These are phyloP conservation scores for Eulacestoma nigropectus DNA, from an alignment of 2,113 vertebrate genomes.

Conservation along the genomic window DNA sequence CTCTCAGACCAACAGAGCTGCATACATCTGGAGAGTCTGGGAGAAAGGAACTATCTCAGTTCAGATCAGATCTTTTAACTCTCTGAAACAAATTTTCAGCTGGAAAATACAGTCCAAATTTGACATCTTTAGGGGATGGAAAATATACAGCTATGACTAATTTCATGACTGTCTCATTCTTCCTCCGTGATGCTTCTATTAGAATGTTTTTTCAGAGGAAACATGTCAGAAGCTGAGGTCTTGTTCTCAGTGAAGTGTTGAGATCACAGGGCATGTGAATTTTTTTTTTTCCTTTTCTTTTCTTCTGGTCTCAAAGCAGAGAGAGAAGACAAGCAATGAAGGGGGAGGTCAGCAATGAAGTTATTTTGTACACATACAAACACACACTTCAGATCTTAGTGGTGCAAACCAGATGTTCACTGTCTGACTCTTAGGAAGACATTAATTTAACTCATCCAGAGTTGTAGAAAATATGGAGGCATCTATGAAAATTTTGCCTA, in stretches of 20 bases:
- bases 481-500: neutral
- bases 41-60: neutral
- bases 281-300: neutral
- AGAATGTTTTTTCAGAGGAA: neutral
- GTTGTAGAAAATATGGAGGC: neutral
- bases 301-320: neutral
- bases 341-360: neutral
- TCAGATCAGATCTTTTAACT: neutral
- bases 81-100: neutral
- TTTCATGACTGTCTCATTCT: neutral
- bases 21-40: neutral
- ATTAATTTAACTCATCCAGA: neutral
- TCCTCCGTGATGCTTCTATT: neutral
- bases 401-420: slow-evolving; percentile 43
- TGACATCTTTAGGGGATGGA: neutral
- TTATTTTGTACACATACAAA: slow-evolving; percentile 15
- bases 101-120: neutral
- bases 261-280: neutral
- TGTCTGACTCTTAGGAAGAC: slow-evolving; percentile 6
- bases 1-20: neutral
- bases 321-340: neutral
- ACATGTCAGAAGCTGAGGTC: neutral
- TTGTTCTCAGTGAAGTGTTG: neutral
- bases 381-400: slow-evolving; percentile 4
- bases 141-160: neutral